Conservation (phyloP, 2,888 invertebrate genomes). For the Thymelicus lineola region DNA sequence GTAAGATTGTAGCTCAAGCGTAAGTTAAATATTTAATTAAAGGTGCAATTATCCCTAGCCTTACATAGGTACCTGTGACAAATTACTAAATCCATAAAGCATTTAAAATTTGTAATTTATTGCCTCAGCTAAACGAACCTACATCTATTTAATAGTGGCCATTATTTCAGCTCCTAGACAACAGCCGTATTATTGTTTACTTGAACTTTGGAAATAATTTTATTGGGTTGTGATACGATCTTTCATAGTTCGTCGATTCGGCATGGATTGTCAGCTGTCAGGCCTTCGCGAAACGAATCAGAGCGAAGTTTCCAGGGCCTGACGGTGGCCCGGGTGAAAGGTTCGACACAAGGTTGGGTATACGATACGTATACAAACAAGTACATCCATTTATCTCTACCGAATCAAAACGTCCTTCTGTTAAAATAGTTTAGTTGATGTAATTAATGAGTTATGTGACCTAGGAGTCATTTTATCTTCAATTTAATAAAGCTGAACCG, state of each 20-base stretch:
- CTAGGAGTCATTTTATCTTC: no score
- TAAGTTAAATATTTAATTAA: no score
- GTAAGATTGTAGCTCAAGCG: no score
- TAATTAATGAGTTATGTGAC: no score
- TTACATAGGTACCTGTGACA: conserved; percentile 4
- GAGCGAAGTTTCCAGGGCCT: conserved; percentile 47
- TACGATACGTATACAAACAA: conserved; percentile 8
- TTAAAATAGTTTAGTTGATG: background rate
- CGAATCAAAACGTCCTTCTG: background rate
- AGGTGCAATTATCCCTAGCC: no score
- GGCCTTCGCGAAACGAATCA: conserved; percentile 29
- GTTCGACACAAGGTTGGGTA: conserved; percentile 49
- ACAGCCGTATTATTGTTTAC: conserved; percentile 10
- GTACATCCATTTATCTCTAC: background rate
- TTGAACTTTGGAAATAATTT: conserved; percentile 29
- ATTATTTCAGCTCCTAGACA: conserved; percentile 4
- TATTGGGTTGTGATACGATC: conserved; percentile 27
- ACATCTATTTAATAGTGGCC: background rate
- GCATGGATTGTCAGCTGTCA: conserved; percentile 41
- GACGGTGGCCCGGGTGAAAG: conserved; percentile 45
- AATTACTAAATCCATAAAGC: conserved; percentile 9
- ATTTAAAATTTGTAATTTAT: conserved; percentile 7
- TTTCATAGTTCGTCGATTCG: conserved; percentile 31
- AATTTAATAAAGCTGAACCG: no score
- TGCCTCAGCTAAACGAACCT: background rate